A percentile compares a stretch with the other conserved stretches of the same genome.
phyloP scores from a whole-genome alignment of 2,797 vertebrate genomes.

The Eulemur mongoz region DNA sequence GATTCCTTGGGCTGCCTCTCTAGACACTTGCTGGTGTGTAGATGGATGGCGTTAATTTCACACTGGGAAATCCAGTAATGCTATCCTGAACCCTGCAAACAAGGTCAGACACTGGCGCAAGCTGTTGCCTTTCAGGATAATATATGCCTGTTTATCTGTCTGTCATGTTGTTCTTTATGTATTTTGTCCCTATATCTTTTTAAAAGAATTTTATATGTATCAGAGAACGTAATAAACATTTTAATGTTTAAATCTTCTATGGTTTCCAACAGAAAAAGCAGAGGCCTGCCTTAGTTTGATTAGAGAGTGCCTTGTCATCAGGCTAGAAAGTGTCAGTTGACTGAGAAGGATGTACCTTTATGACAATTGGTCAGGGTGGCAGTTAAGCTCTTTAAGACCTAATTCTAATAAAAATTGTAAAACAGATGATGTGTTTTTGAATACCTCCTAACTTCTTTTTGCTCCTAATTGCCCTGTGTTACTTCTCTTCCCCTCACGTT shows the following conservation, averaged over 20 bases:
- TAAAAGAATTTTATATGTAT: not conserved
- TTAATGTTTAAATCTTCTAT: not conserved
- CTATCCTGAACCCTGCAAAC: slow-evolving; percentile 47
- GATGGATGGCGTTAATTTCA: slow-evolving; percentile 90
- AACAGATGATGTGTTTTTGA: not conserved
- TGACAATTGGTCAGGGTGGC: not conserved
- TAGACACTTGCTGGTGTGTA: slow-evolving; percentile 83
- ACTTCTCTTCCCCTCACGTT: not conserved
- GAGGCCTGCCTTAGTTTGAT: not conserved
- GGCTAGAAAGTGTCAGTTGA: not conserved
- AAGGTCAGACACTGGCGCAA: slow-evolving; percentile 2
- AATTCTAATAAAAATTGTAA: slow-evolving; percentile 3
- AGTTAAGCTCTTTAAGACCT: not conserved
- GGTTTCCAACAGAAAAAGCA: not conserved
- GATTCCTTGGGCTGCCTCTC: not conserved
- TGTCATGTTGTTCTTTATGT: not conserved
- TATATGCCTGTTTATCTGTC: not conserved
- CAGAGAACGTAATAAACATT: not conserved
- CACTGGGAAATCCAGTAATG: slow-evolving; percentile 89
- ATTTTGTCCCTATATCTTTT: not conserved
- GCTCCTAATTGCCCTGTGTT: not conserved
- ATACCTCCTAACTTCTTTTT: not conserved
- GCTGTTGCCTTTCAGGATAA: not conserved
- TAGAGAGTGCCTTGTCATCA: not conserved
- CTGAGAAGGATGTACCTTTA: not conserved